phyloP scores from a whole-genome alignment of 37 sponge, comb jelly and placozoan species.

The Crambe crambe region DNA sequence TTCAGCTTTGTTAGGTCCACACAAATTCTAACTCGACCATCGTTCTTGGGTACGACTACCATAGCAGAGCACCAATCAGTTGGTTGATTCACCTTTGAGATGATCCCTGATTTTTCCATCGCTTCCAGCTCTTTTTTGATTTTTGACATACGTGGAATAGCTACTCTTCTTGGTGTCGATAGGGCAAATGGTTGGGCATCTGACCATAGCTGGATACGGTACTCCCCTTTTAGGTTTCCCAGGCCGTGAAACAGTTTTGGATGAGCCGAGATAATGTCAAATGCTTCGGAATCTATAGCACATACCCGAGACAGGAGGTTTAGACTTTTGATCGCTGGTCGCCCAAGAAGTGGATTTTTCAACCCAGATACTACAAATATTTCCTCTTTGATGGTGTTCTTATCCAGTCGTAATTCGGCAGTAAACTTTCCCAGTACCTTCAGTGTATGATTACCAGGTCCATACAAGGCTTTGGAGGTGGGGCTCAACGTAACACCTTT shows the following conservation, averaged over 20 bases:
- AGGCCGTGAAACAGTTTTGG: conserved; percentile 32
- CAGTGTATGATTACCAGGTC: not conserved
- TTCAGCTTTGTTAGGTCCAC: conserved; percentile 51
- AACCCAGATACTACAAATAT: conserved; percentile 9
- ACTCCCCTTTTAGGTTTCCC: conserved; percentile 13
- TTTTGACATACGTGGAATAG: conserved; percentile 17
- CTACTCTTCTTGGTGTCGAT: conserved; percentile 33
- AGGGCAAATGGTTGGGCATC: conserved; percentile 27
- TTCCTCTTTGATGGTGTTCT: not conserved
- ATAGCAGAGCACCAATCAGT: conserved; percentile 37
- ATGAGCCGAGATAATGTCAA: not conserved
- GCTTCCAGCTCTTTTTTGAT: conserved; percentile 28
- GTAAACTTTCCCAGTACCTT: conserved; percentile 15
- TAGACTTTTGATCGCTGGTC: conserved; percentile 31
- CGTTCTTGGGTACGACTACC: conserved; percentile 29
- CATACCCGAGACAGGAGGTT: not conserved
- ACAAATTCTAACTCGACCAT: conserved; percentile 25
- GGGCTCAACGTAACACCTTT: not conserved
- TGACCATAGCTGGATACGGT: not conserved
- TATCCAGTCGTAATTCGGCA: not conserved
- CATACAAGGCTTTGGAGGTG: not conserved
- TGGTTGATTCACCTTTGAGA: conserved; percentile 10
- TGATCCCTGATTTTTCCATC: no score
- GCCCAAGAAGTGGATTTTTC: conserved; percentile 12
- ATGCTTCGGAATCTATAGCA: not conserved